phyloP scores from a whole-genome alignment of 2,888 invertebrate species.

The Stenotaenia linearis region DNA sequence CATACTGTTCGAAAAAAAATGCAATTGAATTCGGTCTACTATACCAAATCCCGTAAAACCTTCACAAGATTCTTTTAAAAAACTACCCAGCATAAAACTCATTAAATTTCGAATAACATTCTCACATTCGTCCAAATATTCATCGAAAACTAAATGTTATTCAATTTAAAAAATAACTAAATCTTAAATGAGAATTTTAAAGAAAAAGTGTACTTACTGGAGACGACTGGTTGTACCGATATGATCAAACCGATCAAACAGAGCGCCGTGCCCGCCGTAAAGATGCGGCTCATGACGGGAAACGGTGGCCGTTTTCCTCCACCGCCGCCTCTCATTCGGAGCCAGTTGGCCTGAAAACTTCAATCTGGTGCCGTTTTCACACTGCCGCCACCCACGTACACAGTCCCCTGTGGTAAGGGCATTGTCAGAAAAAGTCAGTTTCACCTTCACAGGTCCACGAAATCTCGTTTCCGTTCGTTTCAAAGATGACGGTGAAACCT shows the following conservation, averaged over 20 bases:
- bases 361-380: constrained; percentile 3
- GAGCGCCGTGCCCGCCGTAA: constrained; percentile 16
- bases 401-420: not conserved
- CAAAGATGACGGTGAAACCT: not conserved
- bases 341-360: constrained; percentile 8
- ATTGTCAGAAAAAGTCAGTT: constrained; percentile 3
- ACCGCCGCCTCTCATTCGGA: constrained; percentile 16
- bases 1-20: not conserved
- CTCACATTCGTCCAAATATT: not conserved
- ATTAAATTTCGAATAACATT: not conserved
- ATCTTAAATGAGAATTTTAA: not conserved
- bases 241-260: constrained; percentile 14
- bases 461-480: not conserved
- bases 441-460: not conserved
- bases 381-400: constrained; percentile 10
- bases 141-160: not conserved
- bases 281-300: constrained; percentile 26
- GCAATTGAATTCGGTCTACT: not conserved
- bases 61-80: not conserved
- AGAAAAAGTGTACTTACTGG: not conserved
- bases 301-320: constrained; percentile 21
- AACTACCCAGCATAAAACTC: not conserved
- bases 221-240: not conserved
- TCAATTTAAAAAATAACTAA: not conserved
- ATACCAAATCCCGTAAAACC: not conserved